Base-by-base conservation (phyloP, 1,140 invertebrate species). In the Lineus longissimus region DNA sequence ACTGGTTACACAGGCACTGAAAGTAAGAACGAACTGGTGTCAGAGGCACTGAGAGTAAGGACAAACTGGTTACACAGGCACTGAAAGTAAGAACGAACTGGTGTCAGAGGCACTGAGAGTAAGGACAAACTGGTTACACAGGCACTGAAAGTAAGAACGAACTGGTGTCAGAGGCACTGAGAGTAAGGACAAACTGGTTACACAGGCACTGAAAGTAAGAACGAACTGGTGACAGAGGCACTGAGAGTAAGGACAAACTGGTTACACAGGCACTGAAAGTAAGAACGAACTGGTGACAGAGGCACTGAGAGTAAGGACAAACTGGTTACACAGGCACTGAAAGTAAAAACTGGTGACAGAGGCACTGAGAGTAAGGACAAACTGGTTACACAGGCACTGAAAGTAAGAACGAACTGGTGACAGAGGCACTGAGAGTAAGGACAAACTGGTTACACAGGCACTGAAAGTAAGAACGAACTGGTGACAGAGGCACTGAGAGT, bases 101-200 rank as follows among this genome's bases (percentile, higher is more conserved):
- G n/a, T n/a, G n/a, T n/a, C n/a, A n/a, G n/a, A 81, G 60, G 59
- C 70, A 75, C 80, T 81, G 58, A 13, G 68, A 69, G n/a, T 70
- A 59, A 23, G 62, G 59, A 56, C 31, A 60, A 23, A n/a, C n/a
- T n/a, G n/a, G n/a, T n/a, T n/a, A 30, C 72, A 69, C 55, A 81
- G 60, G 59, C 70, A 75, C 80, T 81, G 58, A 13, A 69, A 69
- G n/a, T 70, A 59, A 23, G 62, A 62, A 56, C 31, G 57, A 23
- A n/a, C n/a, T n/a, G n/a, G n/a, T n/a, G n/a, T n/a, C n/a, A n/a
- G n/a, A 81, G 60, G 59, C 70, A 75, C 80, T 81, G 58, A 13
- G 68, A 69, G n/a, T 70, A 59, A 23, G 62, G 59, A 56, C 31
- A 60, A 23, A n/a, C n/a, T n/a, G n/a, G n/a, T n/a, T n/a, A 30